Conservation (phyloP, 64 coral and sea anemone genomes). For the Montipora cactus region DNA sequence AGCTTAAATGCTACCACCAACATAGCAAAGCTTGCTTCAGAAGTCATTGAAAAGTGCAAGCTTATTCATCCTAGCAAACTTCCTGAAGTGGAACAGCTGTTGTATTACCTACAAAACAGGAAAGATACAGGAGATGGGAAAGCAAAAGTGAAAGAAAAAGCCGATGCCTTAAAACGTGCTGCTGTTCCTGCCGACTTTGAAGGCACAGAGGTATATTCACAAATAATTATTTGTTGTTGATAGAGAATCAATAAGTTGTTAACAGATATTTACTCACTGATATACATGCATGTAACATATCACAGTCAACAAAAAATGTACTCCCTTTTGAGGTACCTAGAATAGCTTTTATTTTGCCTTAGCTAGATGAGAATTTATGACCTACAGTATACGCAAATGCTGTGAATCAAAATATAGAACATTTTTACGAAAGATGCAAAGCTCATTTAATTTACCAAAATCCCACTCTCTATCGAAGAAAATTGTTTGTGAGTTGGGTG, state of each 20-base stretch:
- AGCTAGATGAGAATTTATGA: too few species aligned
- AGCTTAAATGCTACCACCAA: conserved; percentile 92
- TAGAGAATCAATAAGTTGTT: too few species aligned
- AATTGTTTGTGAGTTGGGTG: too few species aligned
- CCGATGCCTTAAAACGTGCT: conserved; percentile 57
- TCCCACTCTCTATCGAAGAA: too few species aligned
- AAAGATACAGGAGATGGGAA: conserved; percentile 77
- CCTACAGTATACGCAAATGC: too few species aligned
- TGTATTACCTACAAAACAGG: conserved; percentile 97
- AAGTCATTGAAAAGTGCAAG: conserved; percentile 98
- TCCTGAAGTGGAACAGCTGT: conserved; percentile 94
- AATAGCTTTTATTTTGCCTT: too few species aligned
- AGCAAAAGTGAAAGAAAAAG: conserved; percentile 72
- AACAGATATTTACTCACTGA: too few species aligned
- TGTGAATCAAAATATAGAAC: too few species aligned
- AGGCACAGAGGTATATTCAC: conserved; percentile 76
- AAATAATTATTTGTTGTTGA: not conserved
- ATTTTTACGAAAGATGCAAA: too few species aligned
- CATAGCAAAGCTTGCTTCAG: conserved; percentile 87
- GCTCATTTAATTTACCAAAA: too few species aligned
- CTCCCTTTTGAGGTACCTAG: too few species aligned
- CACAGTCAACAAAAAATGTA: too few species aligned
- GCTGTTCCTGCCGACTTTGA: conserved; percentile 89
- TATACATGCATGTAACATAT: not conserved
- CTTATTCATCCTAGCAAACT: conserved; percentile 97